Base-by-base conservation (phyloP, 2,888 invertebrate species). In the Phasia obesa region DNA sequence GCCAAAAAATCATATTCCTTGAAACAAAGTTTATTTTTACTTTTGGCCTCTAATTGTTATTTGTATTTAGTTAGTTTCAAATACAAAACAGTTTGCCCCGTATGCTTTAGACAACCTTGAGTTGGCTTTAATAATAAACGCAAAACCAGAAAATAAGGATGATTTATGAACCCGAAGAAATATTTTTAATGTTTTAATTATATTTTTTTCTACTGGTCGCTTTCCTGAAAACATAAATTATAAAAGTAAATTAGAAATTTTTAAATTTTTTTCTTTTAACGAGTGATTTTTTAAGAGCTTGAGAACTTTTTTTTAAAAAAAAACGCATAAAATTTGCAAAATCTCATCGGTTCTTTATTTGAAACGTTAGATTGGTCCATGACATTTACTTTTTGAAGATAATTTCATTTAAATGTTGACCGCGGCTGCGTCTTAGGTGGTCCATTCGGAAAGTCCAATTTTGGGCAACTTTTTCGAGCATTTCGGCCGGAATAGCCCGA, bases 111-210 rank as follows among this genome's bases (percentile, higher is more conserved):
- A 59, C 60, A 74, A 70, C 64, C 62, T 60, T 55, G 31, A 75
- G 31, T 53, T 70, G 59, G 27, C 38, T 74, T 31, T 11, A 42
- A 21, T 5, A 70, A 44, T 59, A 69, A 15, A 17, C 42, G 4
- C 27, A 21, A n/a, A 27, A 67, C 7, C 4, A 15, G 17, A 23
- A 51, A 27, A 13, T 53, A 60, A 51, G 15, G 44, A 75, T 86
- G 85, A 86, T 86, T 86, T 85, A 86, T 85, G 85, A 85, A 84
- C 76, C 57, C 42, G 51, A 69, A 75, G 57, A 53, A 62, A 47
- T 75, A 80, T 76, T 65, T 80, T 82, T 74, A 65, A 51, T 49
- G 57, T 35, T 59, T 70, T 75, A 70, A 51, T 64, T 75, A 35
- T 67, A 49, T 57, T 57, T 64, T 25, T 60, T 69, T 42, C 31